Evolutionary conservation across 2,888 invertebrate species (phyloP).

Genomic region (Pharmacophagus antenor): DNA sequence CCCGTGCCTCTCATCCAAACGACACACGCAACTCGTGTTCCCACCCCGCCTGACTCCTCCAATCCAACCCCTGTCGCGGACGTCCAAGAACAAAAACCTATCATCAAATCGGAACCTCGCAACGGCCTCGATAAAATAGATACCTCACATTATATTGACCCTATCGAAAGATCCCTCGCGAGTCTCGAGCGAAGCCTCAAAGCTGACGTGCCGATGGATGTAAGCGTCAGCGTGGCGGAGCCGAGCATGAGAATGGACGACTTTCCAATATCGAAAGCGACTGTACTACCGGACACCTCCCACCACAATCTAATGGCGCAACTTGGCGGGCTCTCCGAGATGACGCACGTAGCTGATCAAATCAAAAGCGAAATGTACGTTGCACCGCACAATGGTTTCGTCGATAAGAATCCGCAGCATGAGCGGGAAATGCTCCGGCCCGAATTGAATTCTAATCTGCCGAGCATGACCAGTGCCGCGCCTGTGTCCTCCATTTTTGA

Average conservation of each 20-base stretch:
- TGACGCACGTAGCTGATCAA: conserved; percentile 62
- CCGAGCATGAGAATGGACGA: conserved; percentile 74
- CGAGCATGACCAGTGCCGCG: conserved; percentile 62
- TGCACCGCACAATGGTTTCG: conserved; percentile 68
- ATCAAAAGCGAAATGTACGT: conserved; percentile 65
- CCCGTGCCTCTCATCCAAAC: conserved; percentile 50
- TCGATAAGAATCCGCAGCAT: conserved; percentile 58
- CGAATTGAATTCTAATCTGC: conserved; percentile 49
- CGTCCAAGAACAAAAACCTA: conserved; percentile 49
- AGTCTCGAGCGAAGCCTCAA: conserved; percentile 84
- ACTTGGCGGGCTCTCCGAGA: conserved; percentile 64
- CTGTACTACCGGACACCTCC: conserved; percentile 58
- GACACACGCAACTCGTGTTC: conserved; percentile 29
- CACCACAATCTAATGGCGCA: conserved; percentile 74
- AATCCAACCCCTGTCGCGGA: conserved; percentile 43
- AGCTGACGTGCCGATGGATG: conserved; percentile 79
- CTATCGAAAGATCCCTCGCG: conserved; percentile 86
- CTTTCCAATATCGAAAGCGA: conserved; percentile 67
- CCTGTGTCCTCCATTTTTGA: conserved; percentile 85
- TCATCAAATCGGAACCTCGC: conserved; percentile 57
- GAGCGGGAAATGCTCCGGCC: conserved; percentile 59
- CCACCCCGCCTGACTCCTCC: conserved; percentile 30
- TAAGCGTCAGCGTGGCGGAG: conserved; percentile 71
- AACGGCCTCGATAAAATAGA: conserved; percentile 73
- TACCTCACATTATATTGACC: conserved; percentile 81